Evolutionary conservation across 2,888 invertebrate species (phyloP), one percentile per base, ranked within the genome.

Genomic region (Sinelater perroti): DNA sequence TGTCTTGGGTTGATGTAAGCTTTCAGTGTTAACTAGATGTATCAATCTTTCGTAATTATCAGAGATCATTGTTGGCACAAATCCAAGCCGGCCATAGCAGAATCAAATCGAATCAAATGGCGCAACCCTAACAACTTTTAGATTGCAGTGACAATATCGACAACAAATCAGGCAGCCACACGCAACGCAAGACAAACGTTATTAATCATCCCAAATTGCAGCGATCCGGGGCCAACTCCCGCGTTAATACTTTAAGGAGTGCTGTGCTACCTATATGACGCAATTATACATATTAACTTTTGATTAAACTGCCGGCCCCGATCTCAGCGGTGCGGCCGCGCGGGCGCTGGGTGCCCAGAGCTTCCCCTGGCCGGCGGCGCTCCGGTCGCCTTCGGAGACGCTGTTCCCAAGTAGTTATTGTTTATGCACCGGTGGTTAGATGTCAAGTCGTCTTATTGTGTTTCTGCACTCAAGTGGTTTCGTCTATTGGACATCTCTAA

Each of bases 401-500:
- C 38, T 57, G 57, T 33, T 52, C 61, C 31, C 17, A 28, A 61
- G 36, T 57, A 63, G 51, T 62, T 62, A 67, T 69, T 66, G 67
- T 69, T 67, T 66, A 64, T 65, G 67, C 65, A 66, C 66, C 52
- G 64, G 31, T 67, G 67, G 38, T 53, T 58, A 24, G 51, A 56
- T 56, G 67, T 67, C 70, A 67, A 69, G 65, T 70, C 63, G 63
- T 66, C 66, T 69, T 68, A 70, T 71, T 71, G 70, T 70, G 64
- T 68, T 70, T 68, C 67, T 68, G 70, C 66, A 67, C 65, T 69
- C 68, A 65, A 64, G 64, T 67, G 68, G 68, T 69, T 68, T 68
- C 63, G 67, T 69, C 68, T 70, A 72, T 68, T 69, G 70, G 70
- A 68, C 71, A 68, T 71, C 71, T 69, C 68, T 67, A 72, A 71